Base-by-base conservation (phyloP, 2,888 invertebrate species). In the Chymomyza amoena region DNA sequence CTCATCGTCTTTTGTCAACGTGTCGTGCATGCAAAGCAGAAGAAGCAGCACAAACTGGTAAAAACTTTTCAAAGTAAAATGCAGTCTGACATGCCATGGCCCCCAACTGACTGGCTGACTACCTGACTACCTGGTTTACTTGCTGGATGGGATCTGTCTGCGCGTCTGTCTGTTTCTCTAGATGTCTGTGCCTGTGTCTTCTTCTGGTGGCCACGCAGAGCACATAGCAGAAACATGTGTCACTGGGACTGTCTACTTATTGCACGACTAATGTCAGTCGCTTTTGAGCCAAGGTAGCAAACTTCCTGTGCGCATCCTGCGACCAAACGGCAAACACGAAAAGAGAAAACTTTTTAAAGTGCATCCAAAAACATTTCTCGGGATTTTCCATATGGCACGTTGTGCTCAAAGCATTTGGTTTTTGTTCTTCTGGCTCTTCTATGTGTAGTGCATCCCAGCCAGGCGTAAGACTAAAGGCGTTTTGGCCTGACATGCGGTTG, bases 231-330 rank as follows among this genome's bases (percentile, higher is more conserved):
- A 85, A 85, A 86, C 83, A 83, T 83, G 88, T 83, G 86, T 83
- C 82, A 83, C 86, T 76, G 81, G 78, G 70, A 81, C 86, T 83
- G 88, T 87, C 83, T 87, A 84, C 83, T 83, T 83, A 83, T 83
- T 83, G 86, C 88, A 87, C 86, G 86, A 83, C 83, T 87, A 83
- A 83, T 83, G 83, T 80, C 83, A 83, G 84, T 83, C 83, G 88
- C 82, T 45, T 45, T 45, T 45, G 85, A 20, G 54, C 54, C 20
- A 54, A 54, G 54, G 54, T 54, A 54, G 18, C 54, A 20, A 54
- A 54, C 39, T 45, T 45, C 39, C 39, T 45, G 39, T 45, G 39
- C 39, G 39, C 39, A 45, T 45, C 39, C 39, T 45, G 39, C 39
- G 39, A 13, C 39, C 39, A 45, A 45, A 45, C 39, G 39, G 13